A percentile compares a stretch with the other conserved stretches of the same genome.
These are phyloP conservation scores for Chrysodeixis includens DNA, from an alignment of 2,888 invertebrate species.

Conservation along the genomic window DNA sequence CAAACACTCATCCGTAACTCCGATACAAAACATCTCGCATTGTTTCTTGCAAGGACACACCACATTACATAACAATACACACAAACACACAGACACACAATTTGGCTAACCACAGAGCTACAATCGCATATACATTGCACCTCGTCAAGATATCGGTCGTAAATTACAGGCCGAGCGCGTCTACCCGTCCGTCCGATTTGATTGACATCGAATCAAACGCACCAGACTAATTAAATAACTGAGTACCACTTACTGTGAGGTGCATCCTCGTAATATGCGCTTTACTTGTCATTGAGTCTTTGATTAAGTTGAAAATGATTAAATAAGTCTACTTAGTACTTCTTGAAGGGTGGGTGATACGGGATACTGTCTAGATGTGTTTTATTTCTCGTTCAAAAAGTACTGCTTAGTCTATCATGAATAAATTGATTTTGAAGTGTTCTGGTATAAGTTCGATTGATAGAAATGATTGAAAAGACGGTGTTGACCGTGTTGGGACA, in stretches of 20 bases:
- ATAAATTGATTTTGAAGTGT: too few relatives aligned
- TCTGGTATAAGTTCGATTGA: too few relatives aligned
- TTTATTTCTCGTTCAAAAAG: too few relatives aligned
- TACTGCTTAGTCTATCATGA: too few relatives aligned
- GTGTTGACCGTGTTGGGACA: too few relatives aligned
- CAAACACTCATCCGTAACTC: too few relatives aligned
- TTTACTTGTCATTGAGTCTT: background rate
- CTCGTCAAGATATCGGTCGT: slow-evolving; percentile 52
- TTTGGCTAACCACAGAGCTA: slow-evolving; percentile 52
- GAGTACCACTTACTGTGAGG: slow-evolving; percentile 42
- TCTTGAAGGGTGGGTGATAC: too few relatives aligned
- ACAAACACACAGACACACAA: slow-evolving; percentile 8
- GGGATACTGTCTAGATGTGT: too few relatives aligned
- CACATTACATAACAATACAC: background rate
- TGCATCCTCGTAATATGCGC: background rate
- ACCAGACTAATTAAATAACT: slow-evolving; percentile 56
- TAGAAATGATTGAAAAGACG: too few relatives aligned
- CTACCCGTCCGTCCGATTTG: slow-evolving; percentile 44
- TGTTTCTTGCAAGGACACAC: too few relatives aligned
- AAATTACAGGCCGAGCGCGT: slow-evolving; percentile 60
- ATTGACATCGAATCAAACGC: slow-evolving; percentile 57
- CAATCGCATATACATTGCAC: slow-evolving; percentile 47
- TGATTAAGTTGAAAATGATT: background rate
- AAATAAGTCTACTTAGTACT: background rate
- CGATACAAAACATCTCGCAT: too few relatives aligned